Conservation (phyloP, 64 coral and sea anemone genomes). For the Astreopora myriophthalma region DNA sequence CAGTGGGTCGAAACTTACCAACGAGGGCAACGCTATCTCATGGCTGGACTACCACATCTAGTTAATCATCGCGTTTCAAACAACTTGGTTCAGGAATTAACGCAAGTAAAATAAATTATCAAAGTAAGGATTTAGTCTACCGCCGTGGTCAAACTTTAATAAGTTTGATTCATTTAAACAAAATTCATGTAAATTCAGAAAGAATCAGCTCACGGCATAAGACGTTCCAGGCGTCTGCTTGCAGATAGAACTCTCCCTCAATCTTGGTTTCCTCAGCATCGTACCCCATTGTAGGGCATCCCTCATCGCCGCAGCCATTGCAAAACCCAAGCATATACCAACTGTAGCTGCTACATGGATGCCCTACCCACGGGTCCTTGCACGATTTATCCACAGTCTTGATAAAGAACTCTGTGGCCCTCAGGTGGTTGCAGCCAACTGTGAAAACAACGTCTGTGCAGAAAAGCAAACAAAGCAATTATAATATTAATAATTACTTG, state of each 20-base stretch:
- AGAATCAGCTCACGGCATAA: conserved; percentile 49
- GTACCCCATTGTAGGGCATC: conserved; percentile 36
- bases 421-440: conserved; percentile 1
- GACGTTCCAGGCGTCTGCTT: background rate
- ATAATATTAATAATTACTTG: too few species aligned
- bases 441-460: background rate
- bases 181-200: too few species aligned
- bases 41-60: too few species aligned
- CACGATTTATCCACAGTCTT: background rate
- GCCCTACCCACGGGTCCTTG: conserved; percentile 43
- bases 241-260: background rate
- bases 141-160: too few species aligned
- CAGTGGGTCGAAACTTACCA: too few species aligned
- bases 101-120: too few species aligned
- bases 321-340: conserved; percentile 11
- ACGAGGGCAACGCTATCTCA: too few species aligned
- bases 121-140: too few species aligned
- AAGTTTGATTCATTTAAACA: too few species aligned
- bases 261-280: background rate
- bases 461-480: background rate
- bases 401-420: conserved; percentile 33
- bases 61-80: too few species aligned
- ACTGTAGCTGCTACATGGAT: conserved; percentile 16
- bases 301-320: background rate
- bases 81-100: too few species aligned